These are phyloP conservation scores for Papilio demoleus DNA, from an alignment of 2,888 invertebrate genomes.

Conservation along the genomic window DNA sequence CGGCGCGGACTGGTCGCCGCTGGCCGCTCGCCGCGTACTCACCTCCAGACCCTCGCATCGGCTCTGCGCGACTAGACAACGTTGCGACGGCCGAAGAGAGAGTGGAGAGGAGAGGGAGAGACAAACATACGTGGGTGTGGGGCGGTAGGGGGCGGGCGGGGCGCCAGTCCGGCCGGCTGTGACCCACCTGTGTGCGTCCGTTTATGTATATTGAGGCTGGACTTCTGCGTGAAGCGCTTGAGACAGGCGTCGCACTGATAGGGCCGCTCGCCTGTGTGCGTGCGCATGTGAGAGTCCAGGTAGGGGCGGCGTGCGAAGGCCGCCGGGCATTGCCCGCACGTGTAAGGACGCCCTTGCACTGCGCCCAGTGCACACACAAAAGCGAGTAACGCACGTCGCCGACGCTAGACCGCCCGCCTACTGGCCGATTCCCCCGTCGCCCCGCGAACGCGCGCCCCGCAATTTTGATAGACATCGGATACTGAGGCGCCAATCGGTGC, in stretches of 20 bases:
- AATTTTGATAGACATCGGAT: conserved; percentile 60
- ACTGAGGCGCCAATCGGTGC: conserved; percentile 62
- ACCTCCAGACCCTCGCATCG: conserved; percentile 64
- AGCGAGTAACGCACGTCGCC: conserved; percentile 84
- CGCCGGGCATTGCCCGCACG: conserved; percentile 79
- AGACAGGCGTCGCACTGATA: conserved; percentile 89
- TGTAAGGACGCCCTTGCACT: conserved; percentile 78
- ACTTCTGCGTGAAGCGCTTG: conserved; percentile 92
- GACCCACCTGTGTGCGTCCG: conserved; percentile 89
- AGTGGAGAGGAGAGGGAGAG: conserved; percentile 57
- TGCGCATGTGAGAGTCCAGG: conserved; percentile 82
- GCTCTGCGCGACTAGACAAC: conserved; percentile 35
- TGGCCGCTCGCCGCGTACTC: conserved; percentile 72
- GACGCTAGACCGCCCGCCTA: conserved; percentile 67
- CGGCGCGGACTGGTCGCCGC: conserved; percentile 80
- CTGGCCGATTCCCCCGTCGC: conserved; percentile 54
- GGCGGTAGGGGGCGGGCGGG: conserved; percentile 67
- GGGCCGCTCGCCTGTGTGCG: conserved; percentile 85
- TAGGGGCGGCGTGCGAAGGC: conserved; percentile 79
- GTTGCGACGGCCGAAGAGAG: conserved; percentile 45
- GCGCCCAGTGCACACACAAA: conserved; percentile 83
- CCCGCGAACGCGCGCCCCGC: conserved; percentile 47
- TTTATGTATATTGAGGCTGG: conserved; percentile 91
- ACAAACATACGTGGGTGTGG: conserved; percentile 44
- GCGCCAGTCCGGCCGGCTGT: conserved; percentile 76